Evolutionary conservation across 1,140 invertebrate genomes (phyloP).

Genomic region (Drosophila pectinifera): DNA sequence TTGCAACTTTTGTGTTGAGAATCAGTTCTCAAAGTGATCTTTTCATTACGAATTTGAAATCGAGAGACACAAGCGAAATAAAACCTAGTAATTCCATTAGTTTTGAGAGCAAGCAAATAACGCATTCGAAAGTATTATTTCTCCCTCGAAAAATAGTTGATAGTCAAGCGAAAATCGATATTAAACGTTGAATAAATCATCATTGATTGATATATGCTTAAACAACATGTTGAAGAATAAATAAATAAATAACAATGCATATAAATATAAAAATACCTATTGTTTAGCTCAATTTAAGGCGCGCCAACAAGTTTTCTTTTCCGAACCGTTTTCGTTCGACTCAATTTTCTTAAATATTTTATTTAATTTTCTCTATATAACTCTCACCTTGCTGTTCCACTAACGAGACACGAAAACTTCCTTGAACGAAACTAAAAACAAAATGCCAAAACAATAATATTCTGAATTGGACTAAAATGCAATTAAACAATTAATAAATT

Average conservation of each 20-base stretch:
- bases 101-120: slow-evolving; percentile 37
- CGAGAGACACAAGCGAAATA: slow-evolving; percentile 31
- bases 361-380: slow-evolving; percentile 28
- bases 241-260: slow-evolving; percentile 32
- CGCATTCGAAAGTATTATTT: slow-evolving; percentile 48
- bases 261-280: slow-evolving; percentile 34
- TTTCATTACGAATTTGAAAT: slow-evolving; percentile 30
- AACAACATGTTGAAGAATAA: slow-evolving; percentile 41
- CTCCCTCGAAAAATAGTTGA: slow-evolving; percentile 39
- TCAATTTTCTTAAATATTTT: slow-evolving; percentile 18
- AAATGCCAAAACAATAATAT: slow-evolving; percentile 69
- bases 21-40: slow-evolving; percentile 18
- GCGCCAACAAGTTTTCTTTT: slow-evolving; percentile 50
- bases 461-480: slow-evolving; percentile 58
- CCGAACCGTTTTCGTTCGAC: slow-evolving; percentile 26
- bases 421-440: slow-evolving; percentile 50
- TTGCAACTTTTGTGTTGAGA: slow-evolving; percentile 36
- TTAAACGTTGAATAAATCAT: slow-evolving; percentile 40
- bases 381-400: slow-evolving; percentile 48
- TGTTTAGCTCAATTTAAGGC: slow-evolving; percentile 52
- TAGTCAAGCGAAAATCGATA: slow-evolving; percentile 33
- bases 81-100: slow-evolving; percentile 36
- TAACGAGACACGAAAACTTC: slow-evolving; percentile 45
- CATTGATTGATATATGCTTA: slow-evolving; percentile 47
- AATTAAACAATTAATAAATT: slow-evolving; percentile 58